Conservation (phyloP, 1,140 invertebrate genomes). For the Drosophila pachea region DNA sequence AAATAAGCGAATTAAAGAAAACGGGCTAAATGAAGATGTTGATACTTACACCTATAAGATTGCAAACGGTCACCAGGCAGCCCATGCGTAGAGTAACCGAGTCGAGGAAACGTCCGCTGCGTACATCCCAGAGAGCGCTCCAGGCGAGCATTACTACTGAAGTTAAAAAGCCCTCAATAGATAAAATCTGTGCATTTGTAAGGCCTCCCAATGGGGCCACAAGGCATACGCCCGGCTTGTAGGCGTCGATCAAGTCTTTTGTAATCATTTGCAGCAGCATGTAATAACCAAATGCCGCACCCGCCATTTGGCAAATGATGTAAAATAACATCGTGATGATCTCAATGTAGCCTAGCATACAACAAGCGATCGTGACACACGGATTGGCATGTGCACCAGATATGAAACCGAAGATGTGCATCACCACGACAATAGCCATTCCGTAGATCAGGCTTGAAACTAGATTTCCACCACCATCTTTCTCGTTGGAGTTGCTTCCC, state of each 20-base stretch:
- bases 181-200: slow-evolving; percentile 12
- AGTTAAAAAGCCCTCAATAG: slow-evolving; percentile 43
- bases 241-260: slow-evolving; percentile 21
- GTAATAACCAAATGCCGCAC: slow-evolving; percentile 32
- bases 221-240: slow-evolving; percentile 32
- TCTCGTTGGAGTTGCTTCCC: slow-evolving; percentile 3
- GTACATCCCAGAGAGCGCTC: slow-evolving; percentile 56
- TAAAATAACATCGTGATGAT: slow-evolving; percentile 35
- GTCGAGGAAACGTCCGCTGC: slow-evolving; percentile 49
- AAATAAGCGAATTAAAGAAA: neutral
- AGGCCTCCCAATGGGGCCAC: slow-evolving; percentile 34
- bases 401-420: slow-evolving; percentile 55
- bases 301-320: slow-evolving; percentile 37
- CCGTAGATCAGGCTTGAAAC: slow-evolving; percentile 39
- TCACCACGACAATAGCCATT: slow-evolving; percentile 27
- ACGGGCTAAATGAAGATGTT: neutral
- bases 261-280: slow-evolving; percentile 38
- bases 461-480: slow-evolving; percentile 2
- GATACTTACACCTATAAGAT: slow-evolving; percentile 39
- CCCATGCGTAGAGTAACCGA: slow-evolving; percentile 54
- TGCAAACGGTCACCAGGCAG: slow-evolving; percentile 39
- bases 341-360: slow-evolving; percentile 40
- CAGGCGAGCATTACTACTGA: slow-evolving; percentile 38
- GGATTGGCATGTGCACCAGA: slow-evolving; percentile 61
- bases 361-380: slow-evolving; percentile 49